These are phyloP conservation scores for Andinoacara biseriatus DNA, from an alignment of 2,113 vertebrate species.

Conservation along the genomic window DNA sequence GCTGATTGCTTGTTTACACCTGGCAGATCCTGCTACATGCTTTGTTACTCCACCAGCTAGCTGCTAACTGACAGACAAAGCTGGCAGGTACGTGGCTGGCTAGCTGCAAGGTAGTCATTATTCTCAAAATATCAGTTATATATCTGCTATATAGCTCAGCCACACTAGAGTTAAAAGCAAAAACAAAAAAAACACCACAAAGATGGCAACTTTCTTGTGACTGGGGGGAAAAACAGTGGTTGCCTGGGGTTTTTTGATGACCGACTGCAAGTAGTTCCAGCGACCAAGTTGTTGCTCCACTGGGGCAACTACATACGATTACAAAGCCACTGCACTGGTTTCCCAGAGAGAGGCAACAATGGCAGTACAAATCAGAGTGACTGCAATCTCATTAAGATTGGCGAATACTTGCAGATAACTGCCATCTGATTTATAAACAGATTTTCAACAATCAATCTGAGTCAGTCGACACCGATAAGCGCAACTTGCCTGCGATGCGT, in stretches of 20 bases:
- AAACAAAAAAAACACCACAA: neutral
- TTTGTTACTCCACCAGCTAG: neutral
- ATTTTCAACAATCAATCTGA: neutral
- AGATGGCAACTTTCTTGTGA: fast-evolving
- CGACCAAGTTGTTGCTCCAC: neutral
- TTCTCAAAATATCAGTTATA: constrained; percentile 4
- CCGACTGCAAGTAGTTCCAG: no score
- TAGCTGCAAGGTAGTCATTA: neutral
- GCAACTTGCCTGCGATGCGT: neutral
- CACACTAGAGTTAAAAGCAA: neutral
- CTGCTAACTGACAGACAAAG: neutral
- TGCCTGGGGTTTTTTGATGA: neutral
- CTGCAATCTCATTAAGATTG: no score
- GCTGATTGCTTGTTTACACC: neutral
- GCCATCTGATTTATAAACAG: no score
- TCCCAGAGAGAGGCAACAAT: neutral
- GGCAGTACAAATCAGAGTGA: no score
- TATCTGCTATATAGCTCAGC: neutral
- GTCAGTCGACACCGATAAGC: neutral
- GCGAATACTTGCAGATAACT: no score
- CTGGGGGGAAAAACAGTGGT: neutral
- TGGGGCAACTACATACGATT: neutral
- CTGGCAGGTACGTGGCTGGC: neutral
- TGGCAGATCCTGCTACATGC: neutral
- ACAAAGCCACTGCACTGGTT: neutral